Percentiles rank a stretch among this genome's conserved stretches.
phyloP scores from a whole-genome alignment of 1,140 invertebrate genomes.

The Triops cancriformis region DNA sequence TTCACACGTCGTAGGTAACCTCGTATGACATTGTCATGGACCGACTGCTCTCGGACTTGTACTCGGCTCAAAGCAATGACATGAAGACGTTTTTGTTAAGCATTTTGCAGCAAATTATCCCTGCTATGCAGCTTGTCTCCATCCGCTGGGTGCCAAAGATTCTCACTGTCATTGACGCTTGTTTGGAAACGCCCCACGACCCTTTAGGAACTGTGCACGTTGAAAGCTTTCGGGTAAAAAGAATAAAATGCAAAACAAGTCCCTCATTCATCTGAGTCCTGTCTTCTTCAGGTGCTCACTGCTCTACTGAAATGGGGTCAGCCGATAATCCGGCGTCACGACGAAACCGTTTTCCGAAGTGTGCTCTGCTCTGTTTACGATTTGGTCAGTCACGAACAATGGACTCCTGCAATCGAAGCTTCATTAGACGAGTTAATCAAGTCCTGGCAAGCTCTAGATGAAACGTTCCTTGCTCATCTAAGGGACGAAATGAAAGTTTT shows the following conservation, averaged over 20 bases:
- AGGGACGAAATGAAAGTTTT: background rate
- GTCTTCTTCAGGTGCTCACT: background rate
- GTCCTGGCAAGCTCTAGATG: background rate
- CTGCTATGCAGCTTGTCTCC: background rate
- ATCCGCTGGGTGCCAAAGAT: background rate
- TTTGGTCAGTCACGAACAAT: background rate
- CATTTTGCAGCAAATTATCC: background rate
- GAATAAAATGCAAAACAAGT: background rate
- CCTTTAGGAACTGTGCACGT: background rate
- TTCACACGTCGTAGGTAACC: background rate
- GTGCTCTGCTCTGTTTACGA: background rate
- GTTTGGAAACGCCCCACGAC: background rate
- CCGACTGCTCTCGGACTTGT: background rate
- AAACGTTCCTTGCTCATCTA: background rate
- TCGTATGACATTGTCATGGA: background rate
- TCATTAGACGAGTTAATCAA: background rate
- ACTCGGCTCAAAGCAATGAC: background rate
- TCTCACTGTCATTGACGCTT: background rate
- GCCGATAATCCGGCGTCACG: background rate
- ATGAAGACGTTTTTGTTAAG: background rate
- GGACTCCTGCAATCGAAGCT: background rate
- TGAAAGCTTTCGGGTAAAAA: background rate
- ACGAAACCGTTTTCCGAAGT: background rate
- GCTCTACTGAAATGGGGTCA: background rate
- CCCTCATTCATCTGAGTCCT: background rate